Base-by-base conservation (phyloP, 2,888 invertebrate species). In the Hypomecis atomaria region DNA sequence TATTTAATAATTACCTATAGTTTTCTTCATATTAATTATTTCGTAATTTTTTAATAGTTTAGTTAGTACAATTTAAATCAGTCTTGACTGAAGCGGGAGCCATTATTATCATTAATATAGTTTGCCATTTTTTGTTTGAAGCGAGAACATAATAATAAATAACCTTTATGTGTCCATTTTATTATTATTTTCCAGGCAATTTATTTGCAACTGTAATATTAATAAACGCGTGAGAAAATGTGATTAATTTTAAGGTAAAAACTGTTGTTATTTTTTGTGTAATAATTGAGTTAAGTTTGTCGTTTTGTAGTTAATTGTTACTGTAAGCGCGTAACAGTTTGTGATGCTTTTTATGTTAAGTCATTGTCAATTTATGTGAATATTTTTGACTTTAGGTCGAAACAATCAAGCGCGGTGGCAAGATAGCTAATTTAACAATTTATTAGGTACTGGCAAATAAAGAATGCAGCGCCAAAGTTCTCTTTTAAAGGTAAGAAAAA, bases 261-360 rank as follows among this genome's bases (percentile, higher is more conserved):
- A 56, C 62, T 79, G 68, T 80, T 88, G 85, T 85, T 83, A 75
- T 82, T 81, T 81, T 82, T 77, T 76, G 78, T 77, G 45, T 63
- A 62, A 48, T 58, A 65, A 56, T 81, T 81, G 78, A 85, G 85
- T 86, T 88, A 89, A 83, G 88, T 88, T 89, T 88, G 83, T 84
- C 76, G 76, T 82, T 81, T 79, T 81, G 64, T 82, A 76, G 73
- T 72, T 77, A 73, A 76, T 75, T 72, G 70, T 72, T 73, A 65
- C 34, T 74, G 69, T 62, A 71, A 69, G 66, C 59, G 13, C 65
- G 70, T 63, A 52, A 62, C 38, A 36, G 40, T 55, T 71, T 77
- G 79, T 78, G 78, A 78, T 74, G 75, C 71, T 77, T 75, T 71
- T 64, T 66, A 45, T 50, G 45, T 57, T 53, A 63, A 56, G 60